These are phyloP conservation scores for Coreoperca whiteheadi DNA, from an alignment of 2,113 vertebrate species.

Conservation along the genomic window DNA sequence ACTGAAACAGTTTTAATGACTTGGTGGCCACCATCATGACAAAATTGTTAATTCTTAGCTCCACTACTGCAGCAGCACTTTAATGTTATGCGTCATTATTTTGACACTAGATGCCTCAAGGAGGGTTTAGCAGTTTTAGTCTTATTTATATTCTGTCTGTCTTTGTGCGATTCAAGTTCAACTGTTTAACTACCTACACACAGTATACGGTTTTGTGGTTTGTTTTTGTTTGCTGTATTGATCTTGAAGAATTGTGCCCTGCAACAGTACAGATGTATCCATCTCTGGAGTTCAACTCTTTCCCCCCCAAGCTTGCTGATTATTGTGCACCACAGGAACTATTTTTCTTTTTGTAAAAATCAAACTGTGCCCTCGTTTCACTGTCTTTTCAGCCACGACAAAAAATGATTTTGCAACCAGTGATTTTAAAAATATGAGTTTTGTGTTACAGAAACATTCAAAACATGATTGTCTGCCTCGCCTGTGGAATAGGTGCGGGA, in stretches of 20 bases:
- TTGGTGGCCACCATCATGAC: too few species aligned
- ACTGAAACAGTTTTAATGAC: too few species aligned
- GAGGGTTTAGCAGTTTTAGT: not conserved
- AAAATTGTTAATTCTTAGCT: too few species aligned
- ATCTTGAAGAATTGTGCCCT: constrained; percentile 21
- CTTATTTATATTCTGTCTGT: not conserved
- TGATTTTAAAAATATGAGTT: constrained; percentile 45
- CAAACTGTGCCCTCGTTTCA: not conserved
- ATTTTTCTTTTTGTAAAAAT: not conserved
- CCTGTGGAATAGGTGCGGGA: not conserved
- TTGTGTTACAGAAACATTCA: constrained; percentile 36
- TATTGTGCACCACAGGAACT: not conserved
- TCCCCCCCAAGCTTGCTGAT: not conserved
- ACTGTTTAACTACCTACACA: not conserved
- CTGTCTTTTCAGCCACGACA: constrained; percentile 17
- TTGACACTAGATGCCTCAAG: too few species aligned
- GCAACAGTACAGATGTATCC: not conserved
- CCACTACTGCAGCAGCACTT: too few species aligned
- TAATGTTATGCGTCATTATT: too few species aligned
- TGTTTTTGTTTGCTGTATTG: constrained; percentile 11
- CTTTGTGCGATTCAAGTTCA: not conserved
- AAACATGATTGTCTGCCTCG: constrained; percentile 11
- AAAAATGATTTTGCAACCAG: constrained; percentile 17
- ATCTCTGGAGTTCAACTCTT: constrained; percentile 2
- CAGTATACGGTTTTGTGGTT: not conserved